Base-by-base conservation (phyloP, 2,797 vertebrate genomes). In the Erethizon dorsatum region DNA sequence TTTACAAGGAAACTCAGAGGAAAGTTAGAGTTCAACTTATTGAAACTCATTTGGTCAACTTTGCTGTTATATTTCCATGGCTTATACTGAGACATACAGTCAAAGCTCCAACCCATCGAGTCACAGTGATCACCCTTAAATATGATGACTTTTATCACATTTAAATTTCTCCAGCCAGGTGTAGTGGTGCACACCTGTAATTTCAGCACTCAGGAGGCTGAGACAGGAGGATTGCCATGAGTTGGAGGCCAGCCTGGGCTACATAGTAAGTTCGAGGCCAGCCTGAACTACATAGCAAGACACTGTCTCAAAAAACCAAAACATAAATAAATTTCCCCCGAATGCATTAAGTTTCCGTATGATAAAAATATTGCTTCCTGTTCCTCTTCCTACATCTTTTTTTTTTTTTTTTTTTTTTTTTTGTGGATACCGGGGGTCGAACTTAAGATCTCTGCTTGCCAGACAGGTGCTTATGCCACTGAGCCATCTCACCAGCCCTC, bases 1-100 rank as follows among this genome's bases (percentile, higher is more conserved):
- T 95, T 86, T 56, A 61, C 61, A 82, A 82, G 56, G 84, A 82
- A 88, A 90, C 79, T 87, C 65, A 82, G 26, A 95, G 59, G 37
- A 83, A 94, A 90, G 28, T 52, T 92, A 56, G n/a, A 82, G 47
- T 75, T 78, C 52, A 71, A 26, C 67, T 57, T 77, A 50, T 18
- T 41, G n/a, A 84, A 84, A 82, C 75, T 45, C 12, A 52, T n/a
- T 88, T 28, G 8, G 1, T 61, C 28, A 83, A 3, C 18, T 85
- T 88, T 91, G n/a, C 73, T 88, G 61, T 37, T 77, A 79, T 2
- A 83, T 2, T 52, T 63, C 33, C 56, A 2, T 20, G 26, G 26
- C 10, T 87, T 73, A n/a, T n/a, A 24, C 45, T 41, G 12, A 93
- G 86, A 52, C 67, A 80, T 10, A 20, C 0, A 18, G n/a, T 45